Evolutionary conservation across 2,113 vertebrate species (phyloP), one percentile per base, ranked within the genome.

Genomic region (Syngnathus typhle): DNA sequence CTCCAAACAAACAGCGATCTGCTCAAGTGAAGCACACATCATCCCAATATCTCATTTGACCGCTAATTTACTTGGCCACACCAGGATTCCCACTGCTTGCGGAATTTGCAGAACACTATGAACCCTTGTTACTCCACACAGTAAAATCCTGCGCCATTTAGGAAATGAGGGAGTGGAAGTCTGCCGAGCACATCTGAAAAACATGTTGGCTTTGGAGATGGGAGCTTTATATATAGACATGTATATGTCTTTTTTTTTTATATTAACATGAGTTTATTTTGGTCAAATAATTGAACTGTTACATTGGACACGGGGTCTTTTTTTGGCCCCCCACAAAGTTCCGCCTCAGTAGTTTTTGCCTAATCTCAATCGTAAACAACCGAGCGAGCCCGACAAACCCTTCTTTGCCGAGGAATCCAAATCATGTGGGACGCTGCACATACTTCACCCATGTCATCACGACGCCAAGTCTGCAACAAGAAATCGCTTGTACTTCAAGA

Each of bases 1-100:
- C 65, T 84, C 86, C 85, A 84, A 88, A 85, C 85, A 86, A 87
- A 84, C 85, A 81, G 74, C 70, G 70, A 87, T 79, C 82, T 83
- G 84, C 73, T 86, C 68, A 83, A 82, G 67, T 80, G 86, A 88
- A 87, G 85, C 84, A 61, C 84, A 81, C 67, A 76, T 75, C 82
- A 76, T 82, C 55, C 64, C 71, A 76, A 71, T 73, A 74, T 81
- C 82, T 77, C 47, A 73, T 77, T 79, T 73, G 65, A 47, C 66
- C 0, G 3, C 77, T 74, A 70, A 79, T 83, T 85, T 74, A 80
- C 75, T 76, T 21, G 41, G 64, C 46, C 38, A 49, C 63, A 69
- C 62, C 56, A 56, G 67, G 38, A 46, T 72, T 73, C 71, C 70
- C 73, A 70, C 73, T 82, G 81, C 11, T 70, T 64, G 64, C 69